Evolutionary conservation across 2,113 vertebrate genomes (phyloP).

Genomic region (Chaenogobius annularis): DNA sequence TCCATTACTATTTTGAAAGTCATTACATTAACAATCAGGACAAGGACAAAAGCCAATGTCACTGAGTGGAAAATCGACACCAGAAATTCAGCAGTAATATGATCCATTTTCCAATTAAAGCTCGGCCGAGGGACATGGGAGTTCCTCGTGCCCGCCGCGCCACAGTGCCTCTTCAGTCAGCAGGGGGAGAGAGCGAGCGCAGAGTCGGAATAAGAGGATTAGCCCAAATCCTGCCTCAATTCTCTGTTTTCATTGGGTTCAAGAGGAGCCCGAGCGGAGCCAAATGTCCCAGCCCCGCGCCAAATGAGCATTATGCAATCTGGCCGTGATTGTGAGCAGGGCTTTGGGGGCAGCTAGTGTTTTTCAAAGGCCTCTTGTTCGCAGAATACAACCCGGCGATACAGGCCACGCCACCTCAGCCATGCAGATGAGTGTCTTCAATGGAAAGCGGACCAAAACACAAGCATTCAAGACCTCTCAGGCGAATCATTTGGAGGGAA

Average conservation of each 20-base stretch:
- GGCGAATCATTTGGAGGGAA: not conserved
- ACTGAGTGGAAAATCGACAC: not conserved
- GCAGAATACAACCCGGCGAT: constrained; percentile 55
- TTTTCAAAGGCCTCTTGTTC: constrained; percentile 59
- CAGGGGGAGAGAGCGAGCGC: constrained; percentile 62
- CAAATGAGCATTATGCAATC: constrained; percentile 65
- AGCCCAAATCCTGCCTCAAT: constrained; percentile 65
- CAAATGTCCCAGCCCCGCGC: constrained; percentile 57
- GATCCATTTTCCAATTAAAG: constrained; percentile 55
- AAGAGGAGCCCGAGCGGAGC: constrained; percentile 53
- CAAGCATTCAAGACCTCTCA: constrained; percentile 11
- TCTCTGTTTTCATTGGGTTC: constrained; percentile 58
- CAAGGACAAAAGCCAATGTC: not conserved
- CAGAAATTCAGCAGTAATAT: constrained; percentile 39
- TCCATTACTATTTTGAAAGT: not conserved
- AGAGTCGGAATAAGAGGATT: constrained; percentile 62
- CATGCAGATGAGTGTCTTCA: constrained; percentile 45
- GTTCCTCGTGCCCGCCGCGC: constrained; percentile 33
- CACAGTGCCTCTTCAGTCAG: constrained; percentile 50
- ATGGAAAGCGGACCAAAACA: constrained; percentile 32
- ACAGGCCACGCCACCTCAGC: constrained; percentile 38
- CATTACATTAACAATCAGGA: not conserved
- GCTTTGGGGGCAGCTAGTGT: constrained; percentile 50
- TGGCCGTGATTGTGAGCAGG: constrained; percentile 46
- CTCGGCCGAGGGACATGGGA: constrained; percentile 26